These are phyloP conservation scores for Eospalax fontanierii DNA, from an alignment of 2,797 vertebrate species.

Conservation along the genomic window DNA sequence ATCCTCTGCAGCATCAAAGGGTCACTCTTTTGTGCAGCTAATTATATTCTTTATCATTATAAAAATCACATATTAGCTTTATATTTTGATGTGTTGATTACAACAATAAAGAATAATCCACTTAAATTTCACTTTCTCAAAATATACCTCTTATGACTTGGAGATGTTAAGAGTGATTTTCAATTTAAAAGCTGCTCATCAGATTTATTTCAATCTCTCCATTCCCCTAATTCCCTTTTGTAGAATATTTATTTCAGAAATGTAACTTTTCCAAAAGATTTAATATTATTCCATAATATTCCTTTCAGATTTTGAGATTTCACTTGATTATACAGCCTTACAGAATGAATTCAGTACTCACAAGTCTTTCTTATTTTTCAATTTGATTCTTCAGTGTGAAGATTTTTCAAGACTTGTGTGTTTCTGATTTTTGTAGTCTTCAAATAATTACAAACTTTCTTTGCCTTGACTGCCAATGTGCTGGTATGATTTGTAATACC, in stretches of 20 bases:
- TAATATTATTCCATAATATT: not conserved
- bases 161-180: conserved; percentile 72
- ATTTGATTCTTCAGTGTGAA: not conserved
- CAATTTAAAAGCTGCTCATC: not conserved
- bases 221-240: not conserved
- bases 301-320: conserved; percentile 32
- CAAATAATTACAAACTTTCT: not conserved
- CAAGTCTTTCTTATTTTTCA: not conserved
- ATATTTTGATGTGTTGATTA: not conserved
- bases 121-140: conserved; percentile 41
- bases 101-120: conserved; percentile 40
- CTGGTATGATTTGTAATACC: not conserved
- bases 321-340: not conserved
- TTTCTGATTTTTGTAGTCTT: no score
- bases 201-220: not conserved
- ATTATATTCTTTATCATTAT: conserved; percentile 33
- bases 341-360: not conserved
- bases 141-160: conserved; percentile 7
- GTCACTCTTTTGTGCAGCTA: conserved; percentile 50
- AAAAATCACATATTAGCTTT: conserved; percentile 43
- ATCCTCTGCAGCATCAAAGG: not conserved
- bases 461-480: not conserved
- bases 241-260: conserved; percentile 9
- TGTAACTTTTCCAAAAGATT: conserved; percentile 17
- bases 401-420: conserved; percentile 23